These are phyloP conservation scores for Tragelaphus eurycerus DNA, from an alignment of 2,797 vertebrate species.

Conservation along the genomic window DNA sequence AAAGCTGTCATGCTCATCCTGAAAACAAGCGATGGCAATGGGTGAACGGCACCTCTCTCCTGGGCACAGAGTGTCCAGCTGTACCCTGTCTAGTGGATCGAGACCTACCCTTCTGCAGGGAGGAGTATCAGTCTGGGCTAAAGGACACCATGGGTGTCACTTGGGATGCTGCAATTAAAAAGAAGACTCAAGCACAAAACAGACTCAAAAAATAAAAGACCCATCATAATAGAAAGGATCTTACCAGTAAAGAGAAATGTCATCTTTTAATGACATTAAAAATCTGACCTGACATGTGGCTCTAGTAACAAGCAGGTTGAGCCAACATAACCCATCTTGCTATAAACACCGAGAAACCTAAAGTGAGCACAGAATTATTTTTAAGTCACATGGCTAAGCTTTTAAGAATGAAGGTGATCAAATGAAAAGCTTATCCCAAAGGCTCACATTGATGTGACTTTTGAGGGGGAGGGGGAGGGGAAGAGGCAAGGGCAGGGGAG, in stretches of 20 bases:
- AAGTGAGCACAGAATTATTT: neutral
- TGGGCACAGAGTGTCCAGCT: accelerated
- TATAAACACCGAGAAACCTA: neutral
- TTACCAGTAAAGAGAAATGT: neutral
- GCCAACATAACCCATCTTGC: neutral
- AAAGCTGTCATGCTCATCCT: neutral
- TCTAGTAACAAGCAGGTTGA: neutral
- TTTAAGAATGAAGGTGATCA: neutral
- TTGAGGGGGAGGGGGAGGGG: neutral
- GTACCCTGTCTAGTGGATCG: neutral
- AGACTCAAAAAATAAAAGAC: neutral
- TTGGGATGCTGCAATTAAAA: neutral
- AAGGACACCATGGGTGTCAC: neutral
- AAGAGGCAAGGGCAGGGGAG: too few species aligned
- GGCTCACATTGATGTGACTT: accelerated
- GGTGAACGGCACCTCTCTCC: too few species aligned
- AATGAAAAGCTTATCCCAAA: neutral
- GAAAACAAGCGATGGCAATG: neutral
- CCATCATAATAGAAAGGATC: neutral
- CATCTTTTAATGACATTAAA: neutral
- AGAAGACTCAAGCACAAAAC: neutral
- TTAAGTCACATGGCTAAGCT: neutral
- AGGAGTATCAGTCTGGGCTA: neutral
- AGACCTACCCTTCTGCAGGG: neutral
- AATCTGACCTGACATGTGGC: neutral